A percentile compares a stretch with the other conserved stretches of the same genome.
Conservation (phyloP, 2,888 invertebrate genomes). For the Drosophila rellima region DNA sequence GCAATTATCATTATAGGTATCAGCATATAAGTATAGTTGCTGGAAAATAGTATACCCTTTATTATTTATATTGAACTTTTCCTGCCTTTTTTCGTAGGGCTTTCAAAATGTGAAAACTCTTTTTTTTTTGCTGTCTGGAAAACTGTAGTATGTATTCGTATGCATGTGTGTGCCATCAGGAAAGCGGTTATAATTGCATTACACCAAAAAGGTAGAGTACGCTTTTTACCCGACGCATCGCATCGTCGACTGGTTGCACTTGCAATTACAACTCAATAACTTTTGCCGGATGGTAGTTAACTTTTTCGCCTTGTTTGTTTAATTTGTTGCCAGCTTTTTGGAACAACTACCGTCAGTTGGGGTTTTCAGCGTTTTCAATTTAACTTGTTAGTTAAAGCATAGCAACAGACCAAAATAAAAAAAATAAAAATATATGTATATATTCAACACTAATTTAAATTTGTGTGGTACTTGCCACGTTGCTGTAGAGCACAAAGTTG, state of each 20-base stretch:
- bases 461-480: slow-evolving; percentile 36
- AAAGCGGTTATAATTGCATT: slow-evolving; percentile 77
- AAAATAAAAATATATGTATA: background rate
- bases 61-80: background rate
- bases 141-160: background rate
- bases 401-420: slow-evolving; percentile 1
- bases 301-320: slow-evolving; percentile 62
- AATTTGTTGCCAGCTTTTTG: slow-evolving; percentile 54
- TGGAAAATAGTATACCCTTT: background rate
- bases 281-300: slow-evolving; percentile 65
- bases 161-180: slow-evolving; percentile 12
- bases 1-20: too few relatives aligned
- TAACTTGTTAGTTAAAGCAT: slow-evolving; percentile 37
- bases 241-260: slow-evolving; percentile 59
- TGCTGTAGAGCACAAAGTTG: slow-evolving; percentile 38
- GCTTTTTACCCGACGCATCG: slow-evolving; percentile 39
- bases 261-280: slow-evolving; percentile 81
- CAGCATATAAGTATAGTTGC: too few relatives aligned
- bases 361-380: slow-evolving; percentile 47
- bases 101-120: background rate
- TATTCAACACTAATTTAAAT: slow-evolving; percentile 34
- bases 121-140: slow-evolving; percentile 11
- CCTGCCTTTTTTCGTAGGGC: background rate
- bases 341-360: slow-evolving; percentile 24
- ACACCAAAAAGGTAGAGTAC: slow-evolving; percentile 64